phyloP scores from a whole-genome alignment of 2,113 vertebrate species.

The Cygnus atratus region DNA sequence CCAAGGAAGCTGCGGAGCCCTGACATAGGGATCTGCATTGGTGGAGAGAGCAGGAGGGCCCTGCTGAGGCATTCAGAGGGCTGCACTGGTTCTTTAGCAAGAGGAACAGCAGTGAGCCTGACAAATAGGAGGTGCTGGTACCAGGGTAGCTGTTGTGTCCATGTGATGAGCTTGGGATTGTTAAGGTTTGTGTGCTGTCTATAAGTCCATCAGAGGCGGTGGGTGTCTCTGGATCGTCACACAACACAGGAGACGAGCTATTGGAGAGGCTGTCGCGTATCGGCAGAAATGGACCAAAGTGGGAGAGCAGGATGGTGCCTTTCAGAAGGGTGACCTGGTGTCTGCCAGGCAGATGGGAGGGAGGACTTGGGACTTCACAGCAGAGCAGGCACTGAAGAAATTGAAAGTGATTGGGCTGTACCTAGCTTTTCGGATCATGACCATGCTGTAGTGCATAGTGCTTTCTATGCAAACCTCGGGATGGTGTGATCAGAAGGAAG shows the following conservation, averaged over 20 bases:
- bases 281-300: neutral
- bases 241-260: neutral
- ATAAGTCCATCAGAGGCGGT: neutral
- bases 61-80: neutral
- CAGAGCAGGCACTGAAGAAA: neutral
- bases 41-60: neutral
- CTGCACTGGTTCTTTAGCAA: neutral
- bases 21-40: neutral
- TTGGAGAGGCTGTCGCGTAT: neutral
- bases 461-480: neutral
- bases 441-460: accelerated
- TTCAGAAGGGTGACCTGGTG: neutral
- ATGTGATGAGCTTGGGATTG: neutral
- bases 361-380: neutral
- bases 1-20: neutral
- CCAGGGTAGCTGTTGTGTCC: neutral
- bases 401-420: neutral
- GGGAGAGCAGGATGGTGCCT: neutral
- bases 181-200: neutral
- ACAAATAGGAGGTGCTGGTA: neutral
- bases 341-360: neutral
- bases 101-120: neutral
- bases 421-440: neutral
- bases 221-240: neutral
- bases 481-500: neutral